phyloP scores from a whole-genome alignment of 2,888 invertebrate species.

The Bombyx huttoni region DNA sequence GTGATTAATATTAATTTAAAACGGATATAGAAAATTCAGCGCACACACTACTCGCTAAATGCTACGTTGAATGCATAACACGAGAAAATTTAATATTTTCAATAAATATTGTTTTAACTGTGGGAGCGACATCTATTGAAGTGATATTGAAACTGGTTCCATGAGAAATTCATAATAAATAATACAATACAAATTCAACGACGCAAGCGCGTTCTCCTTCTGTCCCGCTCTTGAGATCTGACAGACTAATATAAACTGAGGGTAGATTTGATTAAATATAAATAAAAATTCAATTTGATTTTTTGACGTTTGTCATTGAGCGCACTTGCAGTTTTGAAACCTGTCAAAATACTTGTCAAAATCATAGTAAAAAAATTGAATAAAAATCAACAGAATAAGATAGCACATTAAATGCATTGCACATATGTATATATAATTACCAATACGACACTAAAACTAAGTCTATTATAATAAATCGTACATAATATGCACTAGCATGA shows the following conservation, averaged over 20 bases:
- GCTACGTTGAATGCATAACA: neutral
- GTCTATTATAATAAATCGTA: slow-evolving; percentile 34
- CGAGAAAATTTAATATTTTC: neutral
- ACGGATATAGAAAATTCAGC: neutral
- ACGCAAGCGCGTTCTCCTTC: slow-evolving; percentile 1
- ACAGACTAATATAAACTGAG: slow-evolving; percentile 6
- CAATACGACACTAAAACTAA: slow-evolving; percentile 32
- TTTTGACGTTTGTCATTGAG: neutral
- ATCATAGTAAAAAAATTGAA: slow-evolving; percentile 22
- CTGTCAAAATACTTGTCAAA: slow-evolving; percentile 6
- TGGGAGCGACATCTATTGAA: neutral
- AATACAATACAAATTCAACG: neutral
- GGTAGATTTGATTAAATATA: neutral
- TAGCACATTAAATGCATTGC: slow-evolving; percentile 59
- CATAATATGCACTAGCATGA: slow-evolving; percentile 42
- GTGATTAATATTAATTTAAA: neutral
- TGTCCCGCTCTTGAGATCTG: slow-evolving; percentile 21
- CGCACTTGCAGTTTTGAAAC: neutral
- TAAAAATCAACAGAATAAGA: slow-evolving; percentile 24
- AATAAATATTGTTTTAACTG: neutral
- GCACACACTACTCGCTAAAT: neutral
- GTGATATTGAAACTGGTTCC: neutral
- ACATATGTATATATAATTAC: slow-evolving; percentile 4
- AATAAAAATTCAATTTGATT: neutral
- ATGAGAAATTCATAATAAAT: neutral